Conservation (phyloP, 2,797 vertebrate species). For the Bucorvus abyssinicus region DNA sequence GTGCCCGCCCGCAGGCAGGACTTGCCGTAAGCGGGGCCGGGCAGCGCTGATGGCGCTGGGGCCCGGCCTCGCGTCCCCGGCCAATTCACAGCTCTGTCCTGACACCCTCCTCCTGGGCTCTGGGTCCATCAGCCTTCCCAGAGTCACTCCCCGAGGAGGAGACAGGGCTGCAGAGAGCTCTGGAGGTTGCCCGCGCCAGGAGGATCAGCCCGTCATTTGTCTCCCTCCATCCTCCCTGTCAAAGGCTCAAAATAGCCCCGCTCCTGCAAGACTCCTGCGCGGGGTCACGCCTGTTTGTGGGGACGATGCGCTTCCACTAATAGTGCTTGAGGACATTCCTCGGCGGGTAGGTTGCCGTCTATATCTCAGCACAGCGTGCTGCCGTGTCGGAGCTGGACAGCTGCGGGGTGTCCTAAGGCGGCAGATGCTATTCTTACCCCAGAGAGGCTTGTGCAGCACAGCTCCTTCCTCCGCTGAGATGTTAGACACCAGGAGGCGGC, state of each 20-base stretch:
- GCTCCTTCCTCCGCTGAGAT: background rate
- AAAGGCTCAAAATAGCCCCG: background rate
- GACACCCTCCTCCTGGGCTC: too few relatives aligned
- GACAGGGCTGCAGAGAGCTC: background rate
- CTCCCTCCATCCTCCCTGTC: background rate
- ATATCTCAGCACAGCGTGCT: background rate
- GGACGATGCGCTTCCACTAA: slow-evolving; percentile 10
- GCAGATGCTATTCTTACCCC: slow-evolving; percentile 35
- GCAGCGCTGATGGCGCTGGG: too few relatives aligned
- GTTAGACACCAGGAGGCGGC: background rate
- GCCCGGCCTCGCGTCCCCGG: too few relatives aligned
- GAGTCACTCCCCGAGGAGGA: background rate
- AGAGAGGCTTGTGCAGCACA: background rate
- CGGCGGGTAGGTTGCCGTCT: slow-evolving; percentile 27
- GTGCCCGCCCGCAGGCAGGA: too few relatives aligned
- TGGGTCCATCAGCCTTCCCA: background rate
- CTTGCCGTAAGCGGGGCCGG: too few relatives aligned
- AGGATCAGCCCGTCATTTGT: background rate
- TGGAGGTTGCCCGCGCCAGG: background rate
- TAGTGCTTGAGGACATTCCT: slow-evolving; percentile 60
- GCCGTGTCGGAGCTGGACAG: slow-evolving; percentile 17
- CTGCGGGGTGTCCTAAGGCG: slow-evolving; percentile 12
- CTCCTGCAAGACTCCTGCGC: slow-evolving; percentile 10
- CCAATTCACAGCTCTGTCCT: too few relatives aligned
- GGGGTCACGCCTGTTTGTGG: background rate